Base-by-base conservation (phyloP, 2,888 invertebrate genomes). In the Nysson spinosus region DNA sequence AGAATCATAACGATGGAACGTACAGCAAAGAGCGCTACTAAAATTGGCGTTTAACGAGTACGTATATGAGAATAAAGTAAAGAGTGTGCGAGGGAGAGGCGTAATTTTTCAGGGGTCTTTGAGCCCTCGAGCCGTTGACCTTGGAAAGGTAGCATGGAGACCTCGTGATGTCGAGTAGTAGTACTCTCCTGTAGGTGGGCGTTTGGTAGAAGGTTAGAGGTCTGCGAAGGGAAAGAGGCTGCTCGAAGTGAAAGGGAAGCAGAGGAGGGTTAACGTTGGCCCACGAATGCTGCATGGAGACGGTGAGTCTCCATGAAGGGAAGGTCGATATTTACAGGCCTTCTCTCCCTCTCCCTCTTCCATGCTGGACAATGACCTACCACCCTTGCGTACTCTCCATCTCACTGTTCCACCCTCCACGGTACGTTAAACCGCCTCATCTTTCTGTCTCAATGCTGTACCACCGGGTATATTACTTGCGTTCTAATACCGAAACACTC, bases 281-380 rank as follows among this genome's bases (percentile, higher is more conserved):
- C 66, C 76, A 70, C 73, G 73, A 78, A 77, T 72, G 80, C 78
- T 79, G 75, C 66, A 69, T 63, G 68, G 54, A 65, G 73, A 68
- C 49, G 55, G 49, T 55, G 50, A 66, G 58, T 62, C 62, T 74
- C 56, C 60, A 65, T 65, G 72, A 78, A 76, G 77, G 74, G 77
- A 79, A 77, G 81, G 79, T 85, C 84, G 84, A 85, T 85, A 85
- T 82, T 83, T 78, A 79, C 78, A 81, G 78, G 77, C 82, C 77
- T 82, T 80, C 77, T 63, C 64, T 61, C 35, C 76, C 65, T 62
- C 75, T 72, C 70, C 34, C 26, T n/a, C n/a, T n/a, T n/a, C n/a
- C n/a, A n/a, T n/a, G 39, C 16, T 65, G 83, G 83, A 72, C 81
- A 83, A 83, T 76, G 83, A 83, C 83, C 83, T 63, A 52, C 62